Evolutionary conservation across 2,888 invertebrate species (phyloP).

Genomic region (Dusona sp.): DNA sequence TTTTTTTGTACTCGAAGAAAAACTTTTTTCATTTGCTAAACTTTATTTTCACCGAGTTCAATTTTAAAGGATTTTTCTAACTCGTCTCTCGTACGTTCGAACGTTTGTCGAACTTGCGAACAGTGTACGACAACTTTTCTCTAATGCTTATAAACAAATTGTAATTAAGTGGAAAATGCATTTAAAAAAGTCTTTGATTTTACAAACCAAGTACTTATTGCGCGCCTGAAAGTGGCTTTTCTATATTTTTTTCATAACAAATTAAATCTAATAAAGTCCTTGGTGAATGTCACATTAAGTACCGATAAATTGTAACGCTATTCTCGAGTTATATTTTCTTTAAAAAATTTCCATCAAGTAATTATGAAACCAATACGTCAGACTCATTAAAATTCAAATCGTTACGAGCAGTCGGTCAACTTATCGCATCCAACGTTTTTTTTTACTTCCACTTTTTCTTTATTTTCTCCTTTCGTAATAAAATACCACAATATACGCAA

Average conservation of each 20-base stretch:
- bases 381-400: slow-evolving; percentile 36
- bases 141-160: background rate
- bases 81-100: background rate
- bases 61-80: too few relatives aligned
- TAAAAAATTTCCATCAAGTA: background rate
- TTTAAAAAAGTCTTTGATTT: background rate
- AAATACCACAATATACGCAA: slow-evolving; percentile 15
- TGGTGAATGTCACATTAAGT: background rate
- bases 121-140: background rate
- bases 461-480: background rate
- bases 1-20: background rate
- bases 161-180: background rate
- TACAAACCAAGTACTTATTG: too few relatives aligned
- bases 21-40: background rate
- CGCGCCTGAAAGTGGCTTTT: background rate
- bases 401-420: slow-evolving; percentile 33
- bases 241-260: background rate
- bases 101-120: background rate
- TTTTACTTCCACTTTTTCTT: background rate
- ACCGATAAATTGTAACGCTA: slow-evolving; percentile 13
- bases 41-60: background rate
- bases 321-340: background rate
- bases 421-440: slow-evolving; percentile 44
- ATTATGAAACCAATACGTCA: slow-evolving; percentile 12
- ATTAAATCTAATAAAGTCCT: background rate